Conservation (phyloP, 2,797 vertebrate species). For the Cygnus olor region DNA sequence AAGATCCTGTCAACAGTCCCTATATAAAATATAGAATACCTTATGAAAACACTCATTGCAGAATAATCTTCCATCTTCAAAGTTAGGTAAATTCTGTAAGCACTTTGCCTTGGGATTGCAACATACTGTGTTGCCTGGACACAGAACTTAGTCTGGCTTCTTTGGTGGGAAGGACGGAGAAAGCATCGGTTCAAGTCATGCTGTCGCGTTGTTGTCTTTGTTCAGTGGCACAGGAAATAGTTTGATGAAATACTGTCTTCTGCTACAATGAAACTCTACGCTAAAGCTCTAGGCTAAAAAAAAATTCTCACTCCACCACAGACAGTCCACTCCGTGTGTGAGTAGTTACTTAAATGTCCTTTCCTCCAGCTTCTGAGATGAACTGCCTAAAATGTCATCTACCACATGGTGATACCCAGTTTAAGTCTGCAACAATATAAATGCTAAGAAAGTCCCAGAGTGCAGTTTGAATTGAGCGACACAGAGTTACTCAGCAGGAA, state of each 20-base stretch:
- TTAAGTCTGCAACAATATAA: conserved; percentile 54
- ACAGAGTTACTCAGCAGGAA: conserved; percentile 51
- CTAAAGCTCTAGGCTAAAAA: neutral
- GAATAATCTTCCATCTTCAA: neutral
- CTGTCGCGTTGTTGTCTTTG: neutral
- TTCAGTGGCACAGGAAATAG: neutral
- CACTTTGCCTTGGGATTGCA: neutral
- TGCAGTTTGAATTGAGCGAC: conserved; percentile 50
- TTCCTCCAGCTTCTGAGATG: neutral
- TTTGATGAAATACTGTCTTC: neutral
- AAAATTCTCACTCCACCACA: neutral
- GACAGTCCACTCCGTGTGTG: neutral
- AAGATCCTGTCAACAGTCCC: neutral
- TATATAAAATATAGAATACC: neutral
- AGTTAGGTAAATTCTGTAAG: neutral
- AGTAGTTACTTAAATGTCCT: conserved; percentile 28
- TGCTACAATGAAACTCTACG: neutral
- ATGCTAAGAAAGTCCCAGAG: conserved; percentile 60
- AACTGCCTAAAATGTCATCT: conserved; percentile 53
- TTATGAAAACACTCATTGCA: neutral
- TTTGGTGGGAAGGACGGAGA: neutral
- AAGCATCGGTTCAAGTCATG: neutral
- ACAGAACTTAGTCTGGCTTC: neutral
- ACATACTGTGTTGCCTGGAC: neutral
- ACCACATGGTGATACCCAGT: conserved; percentile 61